phyloP scores from a whole-genome alignment of 2,888 invertebrate genomes.

The Synanthedon formicaeformis region DNA sequence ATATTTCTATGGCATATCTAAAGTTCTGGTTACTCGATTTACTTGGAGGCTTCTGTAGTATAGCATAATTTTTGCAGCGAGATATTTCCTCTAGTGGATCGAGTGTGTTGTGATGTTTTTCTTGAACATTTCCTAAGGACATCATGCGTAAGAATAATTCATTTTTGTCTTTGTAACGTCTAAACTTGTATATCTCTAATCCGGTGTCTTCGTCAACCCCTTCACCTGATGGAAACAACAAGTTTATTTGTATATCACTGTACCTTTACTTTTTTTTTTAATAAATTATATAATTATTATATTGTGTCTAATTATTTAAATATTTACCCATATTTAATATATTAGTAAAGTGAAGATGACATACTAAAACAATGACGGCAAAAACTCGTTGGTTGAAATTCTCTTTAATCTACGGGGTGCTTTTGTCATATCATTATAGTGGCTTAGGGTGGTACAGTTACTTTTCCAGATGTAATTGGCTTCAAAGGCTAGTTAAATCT shows the following conservation, averaged over 20 bases:
- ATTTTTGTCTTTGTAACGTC: conserved; percentile 24
- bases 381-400: background rate
- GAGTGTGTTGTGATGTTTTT: background rate
- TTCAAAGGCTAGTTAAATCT: background rate
- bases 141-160: conserved; percentile 15
- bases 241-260: too few relatives aligned
- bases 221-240: too few relatives aligned
- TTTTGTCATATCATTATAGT: too few relatives aligned
- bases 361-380: too few relatives aligned
- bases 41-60: conserved; percentile 44
- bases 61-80: conserved; percentile 43
- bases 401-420: background rate
- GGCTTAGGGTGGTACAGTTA: too few relatives aligned
- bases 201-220: conserved; percentile 6
- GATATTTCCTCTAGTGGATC: conserved; percentile 20
- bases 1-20: conserved; percentile 41
- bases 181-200: conserved; percentile 42
- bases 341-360: too few relatives aligned
- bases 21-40: conserved; percentile 47
- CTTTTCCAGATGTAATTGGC: too few relatives aligned
- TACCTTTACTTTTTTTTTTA: too few relatives aligned
- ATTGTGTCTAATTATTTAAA: too few relatives aligned
- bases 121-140: background rate
- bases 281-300: too few relatives aligned
- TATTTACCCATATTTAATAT: too few relatives aligned